phyloP scores from a whole-genome alignment of 2,888 invertebrate genomes.

The Drosophila nigricruria region DNA sequence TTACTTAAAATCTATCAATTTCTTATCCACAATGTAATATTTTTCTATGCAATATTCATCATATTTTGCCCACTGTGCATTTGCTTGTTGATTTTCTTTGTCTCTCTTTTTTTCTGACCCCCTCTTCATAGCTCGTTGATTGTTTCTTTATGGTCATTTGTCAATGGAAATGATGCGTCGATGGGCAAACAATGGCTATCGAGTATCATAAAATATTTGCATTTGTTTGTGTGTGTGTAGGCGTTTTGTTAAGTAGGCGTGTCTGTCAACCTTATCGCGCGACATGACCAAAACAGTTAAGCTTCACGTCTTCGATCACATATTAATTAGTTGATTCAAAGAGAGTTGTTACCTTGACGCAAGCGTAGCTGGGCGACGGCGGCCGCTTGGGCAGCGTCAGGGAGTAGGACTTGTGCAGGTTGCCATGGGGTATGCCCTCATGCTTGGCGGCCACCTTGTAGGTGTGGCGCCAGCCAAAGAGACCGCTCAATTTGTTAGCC shows the following conservation, averaged over 20 bases:
- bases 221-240: not conserved
- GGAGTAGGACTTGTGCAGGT: conserved; percentile 85
- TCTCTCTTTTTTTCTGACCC: conserved; percentile 4
- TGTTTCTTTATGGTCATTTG: conserved; percentile 59
- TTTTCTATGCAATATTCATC: not conserved
- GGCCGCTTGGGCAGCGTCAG: conserved; percentile 84
- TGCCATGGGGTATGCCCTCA: conserved; percentile 86
- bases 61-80: conserved; percentile 21
- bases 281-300: conserved; percentile 5
- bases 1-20: too few relatives aligned
- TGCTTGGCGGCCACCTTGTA: conserved; percentile 92
- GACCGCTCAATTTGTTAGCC: conserved; percentile 91
- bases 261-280: conserved; percentile 12
- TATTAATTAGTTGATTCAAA: conserved; percentile 10
- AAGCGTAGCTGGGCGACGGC: conserved; percentile 75
- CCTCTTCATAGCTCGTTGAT: conserved; percentile 31
- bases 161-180: conserved; percentile 66
- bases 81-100: conserved; percentile 8
- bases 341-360: conserved; percentile 82
- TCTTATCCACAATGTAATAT: not conserved
- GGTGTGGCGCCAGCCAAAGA: conserved; percentile 93
- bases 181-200: conserved; percentile 45
- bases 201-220: conserved; percentile 38
- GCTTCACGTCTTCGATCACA: not conserved
- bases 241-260: conserved; percentile 30